Evolutionary conservation across 2,113 vertebrate species (phyloP), one percentile per base, ranked within the genome.

Genomic region (Falcunculus frontatus): DNA sequence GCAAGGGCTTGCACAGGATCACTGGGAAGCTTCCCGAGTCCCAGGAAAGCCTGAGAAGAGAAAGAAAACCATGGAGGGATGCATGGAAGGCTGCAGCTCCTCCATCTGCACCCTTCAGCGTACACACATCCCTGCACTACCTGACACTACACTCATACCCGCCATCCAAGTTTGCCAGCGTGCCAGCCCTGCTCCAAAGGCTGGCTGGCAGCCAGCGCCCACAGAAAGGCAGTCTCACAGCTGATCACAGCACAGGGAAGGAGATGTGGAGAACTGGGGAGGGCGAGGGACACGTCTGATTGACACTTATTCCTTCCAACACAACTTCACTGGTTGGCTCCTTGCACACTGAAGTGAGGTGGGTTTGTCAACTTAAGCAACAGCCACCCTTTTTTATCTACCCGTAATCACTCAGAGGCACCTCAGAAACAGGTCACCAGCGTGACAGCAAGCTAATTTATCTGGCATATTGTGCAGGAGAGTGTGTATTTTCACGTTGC

Each of bases 101-200:
- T 77, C 53, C 37, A 32, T 20, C 25, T 1, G 4, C 46, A 65
- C 44, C 53, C 33, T 67, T 37, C 3, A 23, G 57, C 1, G 1
- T 33, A 39, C 2, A 3, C 49, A 14, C 27, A 57, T 20, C 41
- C 30, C 77, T 35, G 46, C 22, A 2, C 37, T n/a, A 59, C 57
- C 49, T 6, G 4, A 30, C n/a, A 11, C n/a, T 20, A 32, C 35
- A 9, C 21, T 44, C 30, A 4, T 11, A 44, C 10, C 16, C 1
- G 0, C 18, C 49, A 37, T 6, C 27, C 76, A 16, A 27, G 42
- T 20, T 17, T 11, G 8, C 16, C 7, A 14, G 60, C 2, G 0
- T 4, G 32, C 65, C 70, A 90, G 72, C 42, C 39, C 59, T 16
- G 65, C 65, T 90, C 33, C 4, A 0, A n/a, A 35, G 63, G 74